Evolutionary conservation across 1,140 invertebrate species (phyloP).

Genomic region (Caerostris extrusa): DNA sequence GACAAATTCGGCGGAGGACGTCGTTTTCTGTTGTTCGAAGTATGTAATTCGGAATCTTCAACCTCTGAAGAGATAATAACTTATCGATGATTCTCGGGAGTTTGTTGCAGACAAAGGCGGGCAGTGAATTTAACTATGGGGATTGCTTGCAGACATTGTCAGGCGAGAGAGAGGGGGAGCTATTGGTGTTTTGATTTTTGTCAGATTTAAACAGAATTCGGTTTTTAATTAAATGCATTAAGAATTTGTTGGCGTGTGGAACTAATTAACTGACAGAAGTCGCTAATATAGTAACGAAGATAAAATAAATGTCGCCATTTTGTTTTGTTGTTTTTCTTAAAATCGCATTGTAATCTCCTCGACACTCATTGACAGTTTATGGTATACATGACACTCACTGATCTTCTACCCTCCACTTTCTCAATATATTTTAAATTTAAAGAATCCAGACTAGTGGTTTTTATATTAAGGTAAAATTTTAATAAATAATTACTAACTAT

Average conservation of each 20-base stretch:
- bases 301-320: too few relatives aligned
- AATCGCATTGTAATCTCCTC: too few relatives aligned
- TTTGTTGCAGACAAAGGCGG: not conserved
- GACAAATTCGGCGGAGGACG: not conserved
- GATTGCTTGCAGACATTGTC: not conserved
- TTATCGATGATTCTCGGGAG: constrained; percentile 41
- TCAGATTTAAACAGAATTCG: not conserved
- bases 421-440: too few relatives aligned
- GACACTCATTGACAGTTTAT: too few relatives aligned
- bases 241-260: not conserved
- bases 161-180: not conserved
- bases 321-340: too few relatives aligned
- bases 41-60: constrained; percentile 42
- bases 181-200: not conserved
- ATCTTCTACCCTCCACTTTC: too few relatives aligned
- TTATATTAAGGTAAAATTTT: too few relatives aligned
- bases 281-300: too few relatives aligned
- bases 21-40: constrained; percentile 18
- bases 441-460: too few relatives aligned
- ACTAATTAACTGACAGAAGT: not conserved
- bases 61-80: constrained; percentile 40
- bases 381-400: too few relatives aligned
- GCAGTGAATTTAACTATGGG: constrained; percentile 7
- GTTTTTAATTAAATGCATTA: not conserved
- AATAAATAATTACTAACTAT: too few relatives aligned